Evolutionary conservation across 2,888 invertebrate species (phyloP).

Genomic region (Anoplius nigerrimus): DNA sequence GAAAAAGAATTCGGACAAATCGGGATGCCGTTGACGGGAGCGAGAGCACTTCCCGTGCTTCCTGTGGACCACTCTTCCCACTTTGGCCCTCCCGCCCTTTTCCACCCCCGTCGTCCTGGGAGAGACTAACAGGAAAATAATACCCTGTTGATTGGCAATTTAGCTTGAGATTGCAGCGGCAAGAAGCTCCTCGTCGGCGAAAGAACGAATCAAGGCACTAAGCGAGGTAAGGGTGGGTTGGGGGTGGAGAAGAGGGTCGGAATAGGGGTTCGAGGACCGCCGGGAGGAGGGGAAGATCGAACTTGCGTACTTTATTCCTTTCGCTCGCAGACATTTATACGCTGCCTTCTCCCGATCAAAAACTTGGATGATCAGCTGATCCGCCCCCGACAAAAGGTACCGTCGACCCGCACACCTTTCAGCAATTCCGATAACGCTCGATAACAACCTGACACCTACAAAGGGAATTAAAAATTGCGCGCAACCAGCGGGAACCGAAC

Average conservation of each 20-base stretch:
- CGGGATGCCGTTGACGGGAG: neutral
- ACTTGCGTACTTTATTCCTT: slow-evolving; percentile 4
- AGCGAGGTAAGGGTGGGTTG: neutral
- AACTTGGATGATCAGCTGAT: no score
- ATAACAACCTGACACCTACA: no score
- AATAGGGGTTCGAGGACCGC: neutral
- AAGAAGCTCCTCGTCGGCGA: slow-evolving; percentile 51
- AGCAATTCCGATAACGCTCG: no score
- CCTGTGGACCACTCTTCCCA: slow-evolving; percentile 27
- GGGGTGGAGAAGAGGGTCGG: slow-evolving; percentile 26
- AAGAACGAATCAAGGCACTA: slow-evolving; percentile 31
- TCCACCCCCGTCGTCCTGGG: slow-evolving; percentile 25
- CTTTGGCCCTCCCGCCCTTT: slow-evolving; percentile 25
- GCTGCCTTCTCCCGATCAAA: no score
- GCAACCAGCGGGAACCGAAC: no score
- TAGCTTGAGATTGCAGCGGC: slow-evolving; percentile 69
- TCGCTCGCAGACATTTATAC: no score
- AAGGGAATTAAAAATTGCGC: no score
- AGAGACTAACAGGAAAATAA: slow-evolving; percentile 71
- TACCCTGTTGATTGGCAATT: slow-evolving; percentile 73
- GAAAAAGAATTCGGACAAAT: no score
- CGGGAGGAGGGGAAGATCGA: slow-evolving; percentile 25
- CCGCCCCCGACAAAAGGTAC: no score
- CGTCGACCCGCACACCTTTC: no score
- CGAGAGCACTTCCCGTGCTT: neutral